Conservation (phyloP, 2,797 vertebrate species). For the Channallabes apus region DNA sequence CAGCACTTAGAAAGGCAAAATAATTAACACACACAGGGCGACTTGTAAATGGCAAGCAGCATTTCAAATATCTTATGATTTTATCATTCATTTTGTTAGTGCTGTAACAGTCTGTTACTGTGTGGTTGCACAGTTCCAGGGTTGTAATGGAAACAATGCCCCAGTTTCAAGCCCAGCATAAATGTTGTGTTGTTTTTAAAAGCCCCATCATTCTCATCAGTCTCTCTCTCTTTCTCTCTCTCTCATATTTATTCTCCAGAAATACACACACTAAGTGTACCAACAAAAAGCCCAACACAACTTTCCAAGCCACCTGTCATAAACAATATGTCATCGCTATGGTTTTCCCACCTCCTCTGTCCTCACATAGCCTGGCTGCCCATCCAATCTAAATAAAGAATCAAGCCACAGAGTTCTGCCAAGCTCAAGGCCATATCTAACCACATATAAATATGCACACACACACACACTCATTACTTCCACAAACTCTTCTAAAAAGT, state of each 20-base stretch:
- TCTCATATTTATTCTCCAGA: not conserved
- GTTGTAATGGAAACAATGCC: conserved; percentile 1
- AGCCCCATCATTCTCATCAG: not conserved
- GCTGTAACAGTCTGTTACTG: conserved; percentile 4
- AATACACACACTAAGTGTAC: not conserved
- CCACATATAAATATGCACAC: not conserved
- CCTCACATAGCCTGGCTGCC: conserved; percentile 23
- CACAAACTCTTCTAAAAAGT: conserved; percentile 28
- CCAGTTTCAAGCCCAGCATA: not conserved
- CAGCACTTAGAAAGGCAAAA: conserved; percentile 60
- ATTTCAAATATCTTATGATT: conserved; percentile 17
- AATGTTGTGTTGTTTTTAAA: conserved; percentile 15
- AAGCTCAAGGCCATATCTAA: conserved; percentile 23
- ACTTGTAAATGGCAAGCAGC: conserved; percentile 48
- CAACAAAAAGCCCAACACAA: conserved; percentile 25
- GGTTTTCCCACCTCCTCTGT: conserved; percentile 21
- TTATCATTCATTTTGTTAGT: not conserved
- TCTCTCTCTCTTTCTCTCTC: not conserved
- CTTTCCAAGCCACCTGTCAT: conserved; percentile 35
- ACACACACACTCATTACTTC: conserved; percentile 22
- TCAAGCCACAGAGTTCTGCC: conserved; percentile 28
- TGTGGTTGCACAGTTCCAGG: conserved; percentile 12
- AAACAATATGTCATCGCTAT: conserved; percentile 44
- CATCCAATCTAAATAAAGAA: conserved; percentile 43
- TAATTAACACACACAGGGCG: conserved; percentile 59